These are phyloP conservation scores for Hafferia zeledoni DNA, from an alignment of 2,797 vertebrate species.

Conservation along the genomic window DNA sequence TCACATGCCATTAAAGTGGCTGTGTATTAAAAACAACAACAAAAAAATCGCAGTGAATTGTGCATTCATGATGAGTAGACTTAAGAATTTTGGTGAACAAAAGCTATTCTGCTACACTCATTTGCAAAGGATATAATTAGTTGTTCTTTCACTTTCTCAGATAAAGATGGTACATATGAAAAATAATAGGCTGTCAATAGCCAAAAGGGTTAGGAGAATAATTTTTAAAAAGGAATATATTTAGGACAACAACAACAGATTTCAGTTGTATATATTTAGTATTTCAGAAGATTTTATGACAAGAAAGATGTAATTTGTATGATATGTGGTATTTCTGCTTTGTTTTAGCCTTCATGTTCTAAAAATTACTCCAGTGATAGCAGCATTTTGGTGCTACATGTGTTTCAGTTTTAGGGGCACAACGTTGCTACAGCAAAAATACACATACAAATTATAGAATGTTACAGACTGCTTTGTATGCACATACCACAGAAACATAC, in stretches of 20 bases:
- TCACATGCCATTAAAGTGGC: slow-evolving; percentile 63
- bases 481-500: not conserved
- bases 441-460: not conserved
- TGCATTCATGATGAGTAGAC: slow-evolving; percentile 43
- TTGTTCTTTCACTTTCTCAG: slow-evolving; percentile 74
- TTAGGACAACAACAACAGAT: slow-evolving; percentile 64
- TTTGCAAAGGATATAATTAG: slow-evolving; percentile 85
- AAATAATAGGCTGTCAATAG: slow-evolving; percentile 80
- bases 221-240: slow-evolving; percentile 67
- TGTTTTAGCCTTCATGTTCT: not conserved
- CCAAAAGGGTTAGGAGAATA: slow-evolving; percentile 61
- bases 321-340: not conserved
- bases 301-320: slow-evolving; percentile 29
- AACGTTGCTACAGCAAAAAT: not conserved
- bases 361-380: not conserved
- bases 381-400: not conserved
- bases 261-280: slow-evolving; percentile 20
- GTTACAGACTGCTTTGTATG: not conserved
- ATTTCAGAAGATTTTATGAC: slow-evolving; percentile 13
- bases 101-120: slow-evolving; percentile 70
- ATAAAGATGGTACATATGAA: slow-evolving; percentile 75
- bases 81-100: slow-evolving; percentile 68
- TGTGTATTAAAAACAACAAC: slow-evolving; percentile 53
- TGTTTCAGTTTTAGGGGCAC: not conserved
- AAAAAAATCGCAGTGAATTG: not conserved